These are phyloP conservation scores for Colletes collaris DNA, from an alignment of 2,888 invertebrate genomes.

Conservation along the genomic window DNA sequence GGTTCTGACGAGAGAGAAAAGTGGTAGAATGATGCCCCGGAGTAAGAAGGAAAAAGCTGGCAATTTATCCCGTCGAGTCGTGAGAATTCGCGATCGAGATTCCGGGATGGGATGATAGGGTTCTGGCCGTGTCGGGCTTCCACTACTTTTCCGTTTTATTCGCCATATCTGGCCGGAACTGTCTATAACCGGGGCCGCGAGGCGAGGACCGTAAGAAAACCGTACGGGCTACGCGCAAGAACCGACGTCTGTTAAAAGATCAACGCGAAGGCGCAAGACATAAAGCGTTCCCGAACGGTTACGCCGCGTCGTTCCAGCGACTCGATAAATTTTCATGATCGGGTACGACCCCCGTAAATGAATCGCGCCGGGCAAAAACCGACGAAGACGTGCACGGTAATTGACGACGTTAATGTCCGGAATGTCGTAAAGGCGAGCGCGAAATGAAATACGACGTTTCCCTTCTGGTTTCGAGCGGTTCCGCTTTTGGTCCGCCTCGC, in stretches of 20 bases:
- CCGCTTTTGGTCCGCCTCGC: constrained; percentile 46
- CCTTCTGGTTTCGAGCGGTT: constrained; percentile 8
- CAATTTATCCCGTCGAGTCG: constrained; percentile 58
- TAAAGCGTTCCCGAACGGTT: constrained; percentile 7
- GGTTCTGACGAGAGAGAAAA: neutral
- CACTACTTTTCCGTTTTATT: constrained; percentile 2
- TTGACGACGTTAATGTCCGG: constrained; percentile 50
- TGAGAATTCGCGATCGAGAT: constrained; percentile 56
- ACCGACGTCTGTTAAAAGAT: constrained; percentile 6
- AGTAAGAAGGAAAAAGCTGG: constrained; percentile 17
- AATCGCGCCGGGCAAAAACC: constrained; percentile 41
- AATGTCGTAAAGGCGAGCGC: constrained; percentile 49
- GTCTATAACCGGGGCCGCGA: neutral
- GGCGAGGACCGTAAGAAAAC: constrained; percentile 2
- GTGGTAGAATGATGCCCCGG: neutral
- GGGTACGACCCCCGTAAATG: constrained; percentile 30
- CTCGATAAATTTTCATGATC: constrained; percentile 55
- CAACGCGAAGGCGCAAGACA: neutral
- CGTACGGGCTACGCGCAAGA: constrained; percentile 2
- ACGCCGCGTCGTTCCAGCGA: neutral
- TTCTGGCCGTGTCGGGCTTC: constrained; percentile 10
- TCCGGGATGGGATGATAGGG: constrained; percentile 26
- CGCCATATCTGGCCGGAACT: constrained; percentile 5
- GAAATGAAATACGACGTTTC: constrained; percentile 57
- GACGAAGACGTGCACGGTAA: constrained; percentile 54